Conservation (phyloP, 2,888 invertebrate genomes). For the Nomada flava region DNA sequence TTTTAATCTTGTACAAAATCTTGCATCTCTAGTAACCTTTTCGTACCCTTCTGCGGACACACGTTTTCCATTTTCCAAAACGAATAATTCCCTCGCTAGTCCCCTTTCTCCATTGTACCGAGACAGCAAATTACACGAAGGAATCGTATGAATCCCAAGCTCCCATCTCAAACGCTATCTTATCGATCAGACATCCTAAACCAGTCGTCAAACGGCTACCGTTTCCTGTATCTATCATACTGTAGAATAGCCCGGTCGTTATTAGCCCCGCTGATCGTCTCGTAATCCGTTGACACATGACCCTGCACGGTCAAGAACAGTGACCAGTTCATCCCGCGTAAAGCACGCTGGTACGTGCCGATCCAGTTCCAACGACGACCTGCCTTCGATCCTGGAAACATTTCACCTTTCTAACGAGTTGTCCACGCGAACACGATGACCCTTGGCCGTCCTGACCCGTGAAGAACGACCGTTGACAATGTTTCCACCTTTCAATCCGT, state of each 20-base stretch:
- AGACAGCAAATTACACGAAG: constrained; percentile 22
- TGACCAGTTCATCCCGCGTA: constrained; percentile 32
- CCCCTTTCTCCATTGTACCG: background rate
- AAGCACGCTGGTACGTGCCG: constrained; percentile 58
- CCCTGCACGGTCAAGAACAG: constrained; percentile 32
- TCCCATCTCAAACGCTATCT: constrained; percentile 16
- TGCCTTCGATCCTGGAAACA: constrained; percentile 57
- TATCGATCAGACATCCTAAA: constrained; percentile 32
- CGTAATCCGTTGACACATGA: constrained; percentile 76
- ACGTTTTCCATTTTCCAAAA: too few species aligned
- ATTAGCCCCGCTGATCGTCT: constrained; percentile 75
- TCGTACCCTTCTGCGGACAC: background rate
- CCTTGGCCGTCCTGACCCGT: constrained; percentile 48
- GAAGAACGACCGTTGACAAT: constrained; percentile 68
- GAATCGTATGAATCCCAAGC: background rate
- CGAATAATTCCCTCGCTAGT: background rate
- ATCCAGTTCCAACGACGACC: constrained; percentile 50
- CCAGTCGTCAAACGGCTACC: constrained; percentile 34
- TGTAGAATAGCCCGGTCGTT: constrained; percentile 49
- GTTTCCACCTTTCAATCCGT: constrained; percentile 46
- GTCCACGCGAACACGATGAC: constrained; percentile 71
- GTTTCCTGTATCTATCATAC: constrained; percentile 22
- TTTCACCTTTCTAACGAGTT: constrained; percentile 62
- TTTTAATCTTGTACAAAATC: background rate
- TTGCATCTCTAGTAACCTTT: background rate